Evolutionary conservation across 2,888 invertebrate genomes (phyloP), one percentile per base, ranked within the genome.

Genomic region (Coronaproctus castanopsis): DNA sequence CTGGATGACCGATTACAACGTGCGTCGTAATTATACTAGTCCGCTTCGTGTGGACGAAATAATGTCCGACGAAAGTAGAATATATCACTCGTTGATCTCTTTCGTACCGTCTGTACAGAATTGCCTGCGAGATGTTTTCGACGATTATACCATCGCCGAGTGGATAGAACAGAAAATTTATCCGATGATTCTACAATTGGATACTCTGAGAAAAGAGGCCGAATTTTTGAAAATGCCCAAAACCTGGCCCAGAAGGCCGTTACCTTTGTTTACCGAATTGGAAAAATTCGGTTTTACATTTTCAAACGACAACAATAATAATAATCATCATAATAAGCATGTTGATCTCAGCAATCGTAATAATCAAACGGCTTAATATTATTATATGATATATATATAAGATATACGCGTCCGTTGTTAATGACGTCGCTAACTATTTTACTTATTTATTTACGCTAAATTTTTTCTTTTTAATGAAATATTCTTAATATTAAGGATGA

Each of bases 1-100:
- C 24, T 85, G 84, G 84, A 75, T 85, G 75, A 82, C 83, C 21
- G 76, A 78, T 24, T 85, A 82, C 69, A 82, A 83, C 68, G 73
- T 82, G 3, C 72, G 78, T n/a, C 78, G 80, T 65, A 80, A 81
- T 67, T 84, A 81, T 68, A 79, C 81, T 63, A 79, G 81, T 57
- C 81, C 82, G 0, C 69, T 78, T 59, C 75, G 84, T 54, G 75
- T 85, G 1, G 80, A 79, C 53, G 80, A 82, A 64, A 68, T 80
- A 57, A 78, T 77, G 57, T 69, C 70, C 22, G 78, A 78, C 65
- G 74, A 78, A 64, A 72, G 78, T 55, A 70, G 77, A 64, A 70
- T 82, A 63, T 77, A 79, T 67, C 75, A 82, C 69, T 74, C 80
- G 67, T 66, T 79, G 61, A 69, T 76, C 24, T 70, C 72, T 1